A percentile compares a stretch with the other conserved stretches of the same genome.
Evolutionary conservation across 2,888 invertebrate species (phyloP).

Genomic region (Iselma pallidipennis): DNA sequence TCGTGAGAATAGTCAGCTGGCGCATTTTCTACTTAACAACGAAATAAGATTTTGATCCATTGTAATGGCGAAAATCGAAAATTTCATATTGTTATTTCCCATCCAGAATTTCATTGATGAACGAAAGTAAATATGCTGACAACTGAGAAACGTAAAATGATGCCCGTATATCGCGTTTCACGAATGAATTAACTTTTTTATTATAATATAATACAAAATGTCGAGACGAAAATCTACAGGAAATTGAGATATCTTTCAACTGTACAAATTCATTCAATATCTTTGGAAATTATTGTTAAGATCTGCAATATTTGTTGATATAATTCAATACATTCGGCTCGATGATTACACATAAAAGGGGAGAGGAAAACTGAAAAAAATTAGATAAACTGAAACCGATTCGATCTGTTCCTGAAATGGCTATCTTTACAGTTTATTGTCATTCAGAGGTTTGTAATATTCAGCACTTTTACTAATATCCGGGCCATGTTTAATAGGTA

Average conservation of each 20-base stretch:
- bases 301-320: background rate
- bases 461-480: no score
- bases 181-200: constrained; percentile 45
- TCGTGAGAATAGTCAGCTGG: background rate
- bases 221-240: constrained; percentile 16
- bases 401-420: no score
- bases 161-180: constrained; percentile 42
- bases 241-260: constrained; percentile 28
- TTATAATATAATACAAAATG: constrained; percentile 14
- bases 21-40: background rate
- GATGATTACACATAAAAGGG: background rate
- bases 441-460: no score
- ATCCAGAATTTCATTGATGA: background rate
- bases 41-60: no score
- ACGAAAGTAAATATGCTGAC: constrained; percentile 43
- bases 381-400: no score
- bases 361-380: no score
- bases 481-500: no score
- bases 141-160: constrained; percentile 40
- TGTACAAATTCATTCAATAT: constrained; percentile 2
- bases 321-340: background rate
- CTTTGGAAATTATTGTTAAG: background rate
- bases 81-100: background rate
- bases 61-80: no score
- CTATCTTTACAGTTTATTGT: background rate